These are phyloP conservation scores for Cygnus buccinator DNA, from an alignment of 2,113 vertebrate genomes.

Conservation along the genomic window DNA sequence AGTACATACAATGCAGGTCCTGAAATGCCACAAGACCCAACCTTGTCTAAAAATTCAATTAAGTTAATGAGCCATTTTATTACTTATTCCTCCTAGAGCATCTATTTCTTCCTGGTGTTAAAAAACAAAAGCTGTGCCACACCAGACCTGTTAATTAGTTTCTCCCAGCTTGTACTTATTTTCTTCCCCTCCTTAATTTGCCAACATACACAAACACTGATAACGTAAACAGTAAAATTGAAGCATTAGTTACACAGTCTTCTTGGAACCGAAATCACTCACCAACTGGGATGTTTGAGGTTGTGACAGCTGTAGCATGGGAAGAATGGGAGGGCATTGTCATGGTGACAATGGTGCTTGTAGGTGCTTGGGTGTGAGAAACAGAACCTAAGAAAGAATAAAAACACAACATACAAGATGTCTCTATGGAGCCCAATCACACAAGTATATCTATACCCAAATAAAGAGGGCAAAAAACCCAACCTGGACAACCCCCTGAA, in stretches of 20 bases:
- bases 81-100: background rate
- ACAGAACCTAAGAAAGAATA: constrained; percentile 82
- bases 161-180: background rate
- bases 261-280: constrained; percentile 64
- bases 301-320: constrained; percentile 94
- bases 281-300: constrained; percentile 97
- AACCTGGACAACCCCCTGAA: background rate
- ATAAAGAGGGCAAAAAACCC: background rate
- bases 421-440: background rate
- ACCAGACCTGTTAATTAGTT: background rate
- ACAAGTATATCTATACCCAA: background rate
- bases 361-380: constrained; percentile 92
- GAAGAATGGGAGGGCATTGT: constrained; percentile 97
- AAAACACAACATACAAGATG: background rate
- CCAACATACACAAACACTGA: background rate
- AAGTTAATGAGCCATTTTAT: background rate
- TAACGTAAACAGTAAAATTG: background rate
- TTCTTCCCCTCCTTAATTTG: background rate
- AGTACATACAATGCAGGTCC: background rate
- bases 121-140: background rate
- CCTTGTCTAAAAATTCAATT: background rate
- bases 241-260: background rate
- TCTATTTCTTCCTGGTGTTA: background rate
- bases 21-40: background rate
- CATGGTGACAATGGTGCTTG: constrained; percentile 95